Conservation (phyloP, 2,113 vertebrate genomes). For the Motacilla alba region DNA sequence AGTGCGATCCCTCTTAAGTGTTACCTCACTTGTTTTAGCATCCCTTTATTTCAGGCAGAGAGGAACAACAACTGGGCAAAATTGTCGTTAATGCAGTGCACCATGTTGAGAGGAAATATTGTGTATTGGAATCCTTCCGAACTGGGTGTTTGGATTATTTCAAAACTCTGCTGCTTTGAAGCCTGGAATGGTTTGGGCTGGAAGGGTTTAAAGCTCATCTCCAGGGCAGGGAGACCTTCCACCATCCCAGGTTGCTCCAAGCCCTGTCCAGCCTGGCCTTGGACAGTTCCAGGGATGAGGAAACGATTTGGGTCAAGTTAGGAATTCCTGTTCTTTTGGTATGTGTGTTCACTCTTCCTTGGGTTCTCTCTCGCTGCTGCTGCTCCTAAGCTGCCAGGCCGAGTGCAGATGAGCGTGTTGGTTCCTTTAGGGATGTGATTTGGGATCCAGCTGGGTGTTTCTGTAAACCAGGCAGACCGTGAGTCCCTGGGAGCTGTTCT, state of each 20-base stretch:
- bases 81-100: background rate
- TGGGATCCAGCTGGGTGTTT: background rate
- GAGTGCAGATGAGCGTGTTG: background rate
- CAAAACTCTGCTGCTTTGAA: background rate
- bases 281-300: background rate
- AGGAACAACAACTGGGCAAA: background rate
- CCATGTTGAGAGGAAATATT: background rate
- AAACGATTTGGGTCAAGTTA: background rate
- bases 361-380: background rate
- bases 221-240: rapidly evolving
- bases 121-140: background rate
- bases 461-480: background rate
- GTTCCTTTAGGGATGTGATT: background rate
- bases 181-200: background rate
- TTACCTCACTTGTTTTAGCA: constrained; percentile 12
- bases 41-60: background rate
- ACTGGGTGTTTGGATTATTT: background rate
- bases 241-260: background rate
- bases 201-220: background rate
- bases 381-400: constrained; percentile 20
- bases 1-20: background rate
- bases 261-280: background rate
- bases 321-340: background rate
- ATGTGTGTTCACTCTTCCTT: background rate
- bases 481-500: constrained; percentile 10